Evolutionary conservation across 2,888 invertebrate genomes (phyloP), one percentile per base, ranked within the genome.

Genomic region (Ormyrus pomaceus): DNA sequence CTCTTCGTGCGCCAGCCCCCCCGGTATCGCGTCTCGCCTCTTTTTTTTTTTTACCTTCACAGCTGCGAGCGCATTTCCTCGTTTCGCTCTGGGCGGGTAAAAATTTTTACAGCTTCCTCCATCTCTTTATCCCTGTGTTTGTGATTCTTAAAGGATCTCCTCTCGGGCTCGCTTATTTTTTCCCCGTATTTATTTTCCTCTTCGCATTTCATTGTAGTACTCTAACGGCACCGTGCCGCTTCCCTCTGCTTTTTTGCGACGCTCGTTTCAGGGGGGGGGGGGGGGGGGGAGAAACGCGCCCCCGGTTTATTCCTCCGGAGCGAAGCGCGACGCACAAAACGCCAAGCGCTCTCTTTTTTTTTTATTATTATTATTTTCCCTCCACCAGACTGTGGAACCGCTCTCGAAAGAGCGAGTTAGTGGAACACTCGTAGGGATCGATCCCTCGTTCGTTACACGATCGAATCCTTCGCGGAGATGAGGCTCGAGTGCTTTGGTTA

Each of bases 81-180:
- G 62, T 82, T 84, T 83, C 77, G 83, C 70, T 81, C 19, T 77
- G 82, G 80, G 71, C 78, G 34, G 80, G 82, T 48, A 81, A 84
- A 82, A 84, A 84, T 83, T 85, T 85, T 69, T 77, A 69, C 77
- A 11, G 50, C 68, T 64, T 55, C 56, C 73, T 64, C 66, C 53
- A 34, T 62, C 61, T 48, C 59, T 50, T 2, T 34, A 6, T 64
- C 64, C 48, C 2, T n/a, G n/a, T 51, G 13, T 61, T 48, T 59
- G 48, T 59, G 45, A 61, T 51, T 45, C 68, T 62, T 73, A 13
- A 13, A 71, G 55, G 6, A 53, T 53, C 50, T 61, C 34, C 19
- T 55, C n/a, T 45, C 45, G 10, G 19, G 19, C 61, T 48, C 58
- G 51, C 77, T 66, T 73, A 76, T 71, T 65, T 73, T 74, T 65